phyloP scores from a whole-genome alignment of 2,888 invertebrate species.

The Dorcus parallelipipedus region DNA sequence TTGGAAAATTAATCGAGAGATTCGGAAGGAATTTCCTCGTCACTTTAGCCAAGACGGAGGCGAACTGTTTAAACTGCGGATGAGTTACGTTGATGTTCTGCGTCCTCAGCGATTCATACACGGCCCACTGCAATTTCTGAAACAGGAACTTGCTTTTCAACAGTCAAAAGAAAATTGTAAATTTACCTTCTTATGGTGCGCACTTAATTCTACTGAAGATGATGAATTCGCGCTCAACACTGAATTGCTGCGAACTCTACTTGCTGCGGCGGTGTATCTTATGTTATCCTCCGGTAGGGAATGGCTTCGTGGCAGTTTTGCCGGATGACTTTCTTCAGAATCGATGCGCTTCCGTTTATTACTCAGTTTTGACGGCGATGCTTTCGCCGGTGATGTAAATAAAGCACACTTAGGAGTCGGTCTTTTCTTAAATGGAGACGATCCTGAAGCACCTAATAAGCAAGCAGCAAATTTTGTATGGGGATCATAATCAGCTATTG shows the following conservation, averaged over 20 bases:
- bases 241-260: constrained; percentile 44
- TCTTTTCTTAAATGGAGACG: constrained; percentile 40
- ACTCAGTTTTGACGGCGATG: constrained; percentile 36
- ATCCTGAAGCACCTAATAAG: constrained; percentile 20
- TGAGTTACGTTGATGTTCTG: constrained; percentile 69
- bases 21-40: constrained; percentile 64
- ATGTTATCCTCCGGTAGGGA: constrained; percentile 37
- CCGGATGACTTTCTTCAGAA: constrained; percentile 34
- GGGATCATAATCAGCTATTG: no score
- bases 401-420: constrained; percentile 61
- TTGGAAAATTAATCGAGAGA: constrained; percentile 46
- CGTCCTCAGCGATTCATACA: constrained; percentile 69
- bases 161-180: background rate
- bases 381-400: constrained; percentile 60
- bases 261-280: constrained; percentile 18
- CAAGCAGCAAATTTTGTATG: background rate
- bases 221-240: constrained; percentile 45
- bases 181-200: constrained; percentile 61
- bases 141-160: background rate
- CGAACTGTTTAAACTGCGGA: constrained; percentile 68
- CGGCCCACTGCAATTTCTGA: constrained; percentile 79
- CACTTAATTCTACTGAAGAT: constrained; percentile 54
- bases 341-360: constrained; percentile 55
- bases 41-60: constrained; percentile 63
- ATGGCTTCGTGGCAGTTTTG: constrained; percentile 57